Evolutionary conservation across 1,140 invertebrate genomes (phyloP).

Genomic region (Caenorhabditis latens): DNA sequence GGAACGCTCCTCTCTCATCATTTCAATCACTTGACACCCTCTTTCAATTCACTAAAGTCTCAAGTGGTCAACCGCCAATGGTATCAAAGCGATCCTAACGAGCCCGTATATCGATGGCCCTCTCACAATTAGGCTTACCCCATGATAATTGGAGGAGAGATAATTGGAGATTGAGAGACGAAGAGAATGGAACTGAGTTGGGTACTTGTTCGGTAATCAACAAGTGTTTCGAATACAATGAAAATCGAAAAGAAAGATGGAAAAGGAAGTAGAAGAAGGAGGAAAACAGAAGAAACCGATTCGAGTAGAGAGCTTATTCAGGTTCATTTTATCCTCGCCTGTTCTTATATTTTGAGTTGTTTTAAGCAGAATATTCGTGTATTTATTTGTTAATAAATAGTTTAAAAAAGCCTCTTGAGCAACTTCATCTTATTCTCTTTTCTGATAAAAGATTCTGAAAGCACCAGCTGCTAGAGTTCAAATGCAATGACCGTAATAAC

Average conservation of each 20-base stretch:
- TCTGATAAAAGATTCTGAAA: too few species aligned
- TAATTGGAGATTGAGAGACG: background rate
- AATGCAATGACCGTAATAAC: too few species aligned
- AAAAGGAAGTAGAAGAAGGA: background rate
- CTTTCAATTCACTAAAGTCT: constrained; percentile 39
- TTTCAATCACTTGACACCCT: constrained; percentile 30
- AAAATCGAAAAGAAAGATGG: background rate
- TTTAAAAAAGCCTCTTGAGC: too few species aligned
- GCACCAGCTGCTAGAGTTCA: too few species aligned
- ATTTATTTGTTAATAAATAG: too few species aligned
- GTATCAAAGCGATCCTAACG: constrained; percentile 56
- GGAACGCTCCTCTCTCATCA: background rate
- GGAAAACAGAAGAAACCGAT: background rate
- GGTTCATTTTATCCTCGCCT: background rate
- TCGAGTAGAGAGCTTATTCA: background rate
- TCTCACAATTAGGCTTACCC: constrained; percentile 25
- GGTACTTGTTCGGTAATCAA: constrained; percentile 44
- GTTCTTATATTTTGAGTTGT: background rate
- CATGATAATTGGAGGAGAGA: constrained; percentile 41
- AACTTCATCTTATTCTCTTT: too few species aligned
- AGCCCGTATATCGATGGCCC: constrained; percentile 34
- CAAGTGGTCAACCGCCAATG: constrained; percentile 18
- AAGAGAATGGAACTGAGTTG: background rate
- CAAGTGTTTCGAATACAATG: constrained; percentile 54
- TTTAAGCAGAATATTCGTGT: too few species aligned